Conservation (phyloP, 2,797 vertebrate species). For the Chelonia mydas region DNA sequence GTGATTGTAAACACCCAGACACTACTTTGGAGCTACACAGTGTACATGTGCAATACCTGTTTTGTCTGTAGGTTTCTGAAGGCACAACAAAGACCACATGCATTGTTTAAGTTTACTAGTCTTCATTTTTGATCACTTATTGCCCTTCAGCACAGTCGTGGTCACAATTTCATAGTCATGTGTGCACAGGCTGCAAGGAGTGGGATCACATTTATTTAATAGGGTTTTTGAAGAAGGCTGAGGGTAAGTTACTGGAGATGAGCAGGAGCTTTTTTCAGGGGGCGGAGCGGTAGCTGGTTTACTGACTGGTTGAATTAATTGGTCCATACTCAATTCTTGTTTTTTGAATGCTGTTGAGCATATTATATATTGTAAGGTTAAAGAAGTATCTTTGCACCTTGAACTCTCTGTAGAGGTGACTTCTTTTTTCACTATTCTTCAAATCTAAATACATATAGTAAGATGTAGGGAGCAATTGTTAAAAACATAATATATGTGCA, state of each 20-base stretch:
- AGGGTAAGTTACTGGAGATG: background rate
- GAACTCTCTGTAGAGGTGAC: too few species aligned
- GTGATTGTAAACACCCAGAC: rapidly evolving
- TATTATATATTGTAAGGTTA: background rate
- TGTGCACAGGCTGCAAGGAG: too few species aligned
- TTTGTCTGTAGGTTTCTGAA: background rate
- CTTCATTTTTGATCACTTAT: background rate
- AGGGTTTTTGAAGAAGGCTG: background rate
- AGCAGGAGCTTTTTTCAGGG: background rate
- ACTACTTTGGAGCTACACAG: background rate
- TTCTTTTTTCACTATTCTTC: background rate
- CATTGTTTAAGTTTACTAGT: rapidly evolving
- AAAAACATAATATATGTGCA: too few species aligned
- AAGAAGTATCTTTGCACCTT: too few species aligned
- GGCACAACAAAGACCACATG: background rate
- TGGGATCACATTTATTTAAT: rapidly evolving
- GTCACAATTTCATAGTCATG: too few species aligned
- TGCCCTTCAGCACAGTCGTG: background rate
- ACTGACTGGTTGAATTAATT: background rate
- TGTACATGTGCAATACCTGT: background rate
- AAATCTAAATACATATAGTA: too few species aligned
- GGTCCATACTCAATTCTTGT: background rate
- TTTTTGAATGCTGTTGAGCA: background rate
- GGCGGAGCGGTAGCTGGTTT: background rate
- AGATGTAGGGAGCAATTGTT: too few species aligned